Conservation (phyloP, 2,888 invertebrate genomes). For the Dichetophora obliterata region DNA sequence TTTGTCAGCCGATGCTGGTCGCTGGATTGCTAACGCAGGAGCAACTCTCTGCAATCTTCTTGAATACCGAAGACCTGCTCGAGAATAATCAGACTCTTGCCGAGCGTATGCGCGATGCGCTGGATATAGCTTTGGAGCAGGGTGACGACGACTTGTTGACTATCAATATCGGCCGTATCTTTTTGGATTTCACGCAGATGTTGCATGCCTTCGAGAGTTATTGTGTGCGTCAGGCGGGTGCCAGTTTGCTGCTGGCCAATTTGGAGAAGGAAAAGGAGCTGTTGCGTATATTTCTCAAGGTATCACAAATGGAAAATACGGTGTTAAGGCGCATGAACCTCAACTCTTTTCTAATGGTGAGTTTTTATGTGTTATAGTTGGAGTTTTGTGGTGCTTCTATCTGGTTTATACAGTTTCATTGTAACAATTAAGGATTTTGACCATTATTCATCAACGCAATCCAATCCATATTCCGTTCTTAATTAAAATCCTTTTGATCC, state of each 20-base stretch:
- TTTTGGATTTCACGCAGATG: slow-evolving; percentile 93
- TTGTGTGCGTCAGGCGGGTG: slow-evolving; percentile 92
- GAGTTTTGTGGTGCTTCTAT: too few relatives aligned
- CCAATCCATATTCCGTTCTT: slow-evolving; percentile 18
- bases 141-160: slow-evolving; percentile 87
- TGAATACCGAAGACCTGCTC: slow-evolving; percentile 92
- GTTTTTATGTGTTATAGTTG: slow-evolving; percentile 44
- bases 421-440: neutral
- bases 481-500: slow-evolving; percentile 15
- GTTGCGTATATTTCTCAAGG: slow-evolving; percentile 91
- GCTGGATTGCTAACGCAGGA: slow-evolving; percentile 92
- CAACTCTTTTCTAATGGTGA: slow-evolving; percentile 97
- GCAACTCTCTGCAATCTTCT: slow-evolving; percentile 91
- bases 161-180: slow-evolving; percentile 91
- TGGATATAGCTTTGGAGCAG: slow-evolving; percentile 87
- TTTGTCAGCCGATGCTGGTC: slow-evolving; percentile 92
- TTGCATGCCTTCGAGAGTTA: slow-evolving; percentile 95
- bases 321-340: slow-evolving; percentile 94
- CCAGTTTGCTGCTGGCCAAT: slow-evolving; percentile 88
- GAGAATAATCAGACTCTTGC: slow-evolving; percentile 89
- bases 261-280: slow-evolving; percentile 96
- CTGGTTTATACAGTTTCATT: too few relatives aligned
- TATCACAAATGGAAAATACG: slow-evolving; percentile 96
- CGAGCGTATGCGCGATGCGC: slow-evolving; percentile 86
- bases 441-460: too few relatives aligned